These are phyloP conservation scores for Chlorodrepanis virens DNA, from an alignment of 2,113 vertebrate genomes.

Conservation along the genomic window DNA sequence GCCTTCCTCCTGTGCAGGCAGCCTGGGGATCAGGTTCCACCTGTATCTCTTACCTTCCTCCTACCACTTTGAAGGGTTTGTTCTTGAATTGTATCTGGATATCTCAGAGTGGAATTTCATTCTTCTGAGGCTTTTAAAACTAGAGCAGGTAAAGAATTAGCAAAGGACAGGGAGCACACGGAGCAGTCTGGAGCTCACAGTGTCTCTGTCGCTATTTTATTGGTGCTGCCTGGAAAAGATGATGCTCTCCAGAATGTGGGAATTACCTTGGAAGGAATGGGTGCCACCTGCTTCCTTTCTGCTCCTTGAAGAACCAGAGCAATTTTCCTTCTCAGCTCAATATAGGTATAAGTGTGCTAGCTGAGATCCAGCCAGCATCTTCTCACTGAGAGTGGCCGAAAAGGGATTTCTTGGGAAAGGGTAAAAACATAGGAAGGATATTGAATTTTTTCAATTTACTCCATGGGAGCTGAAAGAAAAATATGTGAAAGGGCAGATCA, in stretches of 20 bases:
- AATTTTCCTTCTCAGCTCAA: not conserved
- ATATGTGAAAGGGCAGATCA: not conserved
- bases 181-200: not conserved
- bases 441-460: not conserved
- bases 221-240: not conserved
- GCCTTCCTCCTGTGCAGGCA: not conserved
- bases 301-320: not conserved
- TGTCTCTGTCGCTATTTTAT: not conserved
- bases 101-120: conserved; percentile 61
- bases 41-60: conserved; percentile 40
- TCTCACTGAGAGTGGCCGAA: not conserved
- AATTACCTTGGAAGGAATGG: not conserved
- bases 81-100: conserved; percentile 34
- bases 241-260: not conserved
- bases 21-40: conserved; percentile 10
- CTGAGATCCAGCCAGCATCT: not conserved
- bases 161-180: not conserved
- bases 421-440: not conserved
- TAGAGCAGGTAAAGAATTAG: not conserved
- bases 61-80: conserved; percentile 35
- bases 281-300: not conserved
- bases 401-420: not conserved
- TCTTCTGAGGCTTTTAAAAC: conserved; percentile 37
- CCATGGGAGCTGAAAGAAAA: not conserved
- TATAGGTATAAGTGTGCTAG: not conserved